Base-by-base conservation (phyloP, 2,888 invertebrate genomes). In the Cheilosia impressa region DNA sequence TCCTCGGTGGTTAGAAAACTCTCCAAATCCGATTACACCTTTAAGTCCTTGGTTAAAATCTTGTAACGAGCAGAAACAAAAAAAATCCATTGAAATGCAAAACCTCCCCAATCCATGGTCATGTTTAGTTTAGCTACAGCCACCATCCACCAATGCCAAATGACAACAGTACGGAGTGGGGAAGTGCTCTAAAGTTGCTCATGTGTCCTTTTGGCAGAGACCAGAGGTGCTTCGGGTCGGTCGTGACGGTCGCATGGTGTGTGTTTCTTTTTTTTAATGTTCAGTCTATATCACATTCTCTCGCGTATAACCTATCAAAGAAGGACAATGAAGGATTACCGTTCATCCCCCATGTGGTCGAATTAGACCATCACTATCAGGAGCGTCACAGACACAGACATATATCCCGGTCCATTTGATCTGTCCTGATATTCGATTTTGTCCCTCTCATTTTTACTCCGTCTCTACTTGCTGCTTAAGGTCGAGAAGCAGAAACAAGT, bases 271-370 rank as follows among this genome's bases (percentile, higher is more conserved):
- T 24, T 13, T 27, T 17, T n/a, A 50, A 34, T 13, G 38, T 63
- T 27, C 38, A 6, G 45, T 62, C 68, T 53, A 24, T 53, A 60
- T 53, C 53, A 63, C 63, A 62, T 47, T 78, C 69, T 63, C 57
- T 57, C 78, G 69, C 69, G 69, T 50, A 78, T 69, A 62, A 45
- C 45, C 62, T 45, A 41, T 41, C 38, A 55, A 78, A 62, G 65
- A 52, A 66, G 65, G 66, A 65, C 72, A 79, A 72, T 72, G 78
- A 79, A 66, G 79, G 72, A 79, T 72, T 79, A 79, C 65, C 50
- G 52, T 24, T 52, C 52, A 65, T 79, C 43, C 65, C 71, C 65
- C 65, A 72, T 79, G 72, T 65, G 79, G 72, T 79, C 58, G 65
- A 63, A 72, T 72, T 79, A 79, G 52, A 71, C 63, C 71, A 55